A percentile compares a stretch with the other conserved stretches of the same genome.
These are phyloP conservation scores for Homarus gammarus DNA, from an alignment of 2,888 invertebrate species.

Conservation along the genomic window DNA sequence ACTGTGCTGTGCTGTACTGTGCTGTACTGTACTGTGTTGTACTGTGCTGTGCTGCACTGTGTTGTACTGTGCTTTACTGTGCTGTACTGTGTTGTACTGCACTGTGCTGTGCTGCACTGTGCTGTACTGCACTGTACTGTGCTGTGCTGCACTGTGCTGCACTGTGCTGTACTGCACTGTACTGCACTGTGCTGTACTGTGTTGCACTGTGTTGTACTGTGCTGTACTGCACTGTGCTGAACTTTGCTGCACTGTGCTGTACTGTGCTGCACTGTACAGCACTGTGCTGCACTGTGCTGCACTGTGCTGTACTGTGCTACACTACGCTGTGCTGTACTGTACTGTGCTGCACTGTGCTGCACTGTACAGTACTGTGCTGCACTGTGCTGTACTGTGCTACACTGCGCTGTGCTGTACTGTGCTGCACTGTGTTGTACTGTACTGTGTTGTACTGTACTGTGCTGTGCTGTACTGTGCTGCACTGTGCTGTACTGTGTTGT, in stretches of 20 bases:
- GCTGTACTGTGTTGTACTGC: slow-evolving; percentile 21
- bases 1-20: slow-evolving; percentile 13
- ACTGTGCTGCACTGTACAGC: slow-evolving; percentile 23
- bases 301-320: slow-evolving; percentile 37
- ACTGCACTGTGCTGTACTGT: slow-evolving; percentile 39
- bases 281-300: slow-evolving; percentile 26
- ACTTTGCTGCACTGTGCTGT: slow-evolving; percentile 34
- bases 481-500: too few species aligned
- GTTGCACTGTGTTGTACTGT: slow-evolving; percentile 38
- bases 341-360: slow-evolving; percentile 15
- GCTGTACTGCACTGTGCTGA: slow-evolving; percentile 29
- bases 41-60: slow-evolving; percentile 20
- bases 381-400: slow-evolving; percentile 25
- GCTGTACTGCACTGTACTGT: slow-evolving; percentile 1
- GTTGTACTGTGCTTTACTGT: neutral
- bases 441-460: too few species aligned
- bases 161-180: slow-evolving; percentile 34
- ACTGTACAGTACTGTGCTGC: neutral
- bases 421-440: slow-evolving; percentile 19
- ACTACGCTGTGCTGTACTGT: slow-evolving; percentile 30
- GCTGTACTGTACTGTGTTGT: slow-evolving; percentile 5
- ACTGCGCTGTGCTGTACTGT: slow-evolving; percentile 24
- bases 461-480: too few species aligned
- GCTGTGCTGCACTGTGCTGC: slow-evolving; percentile 35
- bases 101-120: slow-evolving; percentile 13